phyloP scores from a whole-genome alignment of 1,140 invertebrate species.

The Cotesia vestalis region DNA sequence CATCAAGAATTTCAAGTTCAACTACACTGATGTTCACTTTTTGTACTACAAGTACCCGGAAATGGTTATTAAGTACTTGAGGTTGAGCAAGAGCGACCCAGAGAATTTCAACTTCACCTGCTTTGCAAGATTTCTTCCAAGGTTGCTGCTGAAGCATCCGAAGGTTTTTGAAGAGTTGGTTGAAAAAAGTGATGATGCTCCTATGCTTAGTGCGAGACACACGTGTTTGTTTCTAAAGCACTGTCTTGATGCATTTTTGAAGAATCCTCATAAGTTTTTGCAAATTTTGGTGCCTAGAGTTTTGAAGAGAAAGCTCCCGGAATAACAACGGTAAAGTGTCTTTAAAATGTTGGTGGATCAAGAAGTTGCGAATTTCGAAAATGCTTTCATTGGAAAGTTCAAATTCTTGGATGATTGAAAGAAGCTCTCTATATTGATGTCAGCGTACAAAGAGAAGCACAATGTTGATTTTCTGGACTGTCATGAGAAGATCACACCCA shows the following conservation, averaged over 20 bases:
- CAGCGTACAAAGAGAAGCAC: constrained; percentile 47
- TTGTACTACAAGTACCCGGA: constrained; percentile 46
- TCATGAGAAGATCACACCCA: constrained; percentile 32
- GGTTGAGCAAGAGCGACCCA: constrained; percentile 17
- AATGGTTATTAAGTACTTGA: constrained; percentile 48
- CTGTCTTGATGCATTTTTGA: not conserved
- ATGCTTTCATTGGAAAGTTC: constrained; percentile 40
- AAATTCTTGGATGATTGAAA: constrained; percentile 44
- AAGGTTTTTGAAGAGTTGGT: too few species aligned
- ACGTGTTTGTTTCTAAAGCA: constrained; percentile 46
- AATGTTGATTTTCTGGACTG: constrained; percentile 38
- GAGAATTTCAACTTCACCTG: not conserved
- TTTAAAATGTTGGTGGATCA: constrained; percentile 44
- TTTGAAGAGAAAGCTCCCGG: constrained; percentile 38
- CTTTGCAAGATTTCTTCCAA: not conserved
- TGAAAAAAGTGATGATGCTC: too few species aligned
- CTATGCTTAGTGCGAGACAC: too few species aligned
- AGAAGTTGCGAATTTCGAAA: constrained; percentile 27
- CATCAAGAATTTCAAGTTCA: constrained; percentile 36
- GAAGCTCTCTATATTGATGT: constrained; percentile 38
- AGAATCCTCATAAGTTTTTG: not conserved
- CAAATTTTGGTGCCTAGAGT: constrained; percentile 43
- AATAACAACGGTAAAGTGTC: constrained; percentile 46
- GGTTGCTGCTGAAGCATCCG: not conserved
- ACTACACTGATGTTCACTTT: constrained; percentile 18